Conservation (phyloP, 1,140 invertebrate species). For the Lamellibrachia luymesi region DNA sequence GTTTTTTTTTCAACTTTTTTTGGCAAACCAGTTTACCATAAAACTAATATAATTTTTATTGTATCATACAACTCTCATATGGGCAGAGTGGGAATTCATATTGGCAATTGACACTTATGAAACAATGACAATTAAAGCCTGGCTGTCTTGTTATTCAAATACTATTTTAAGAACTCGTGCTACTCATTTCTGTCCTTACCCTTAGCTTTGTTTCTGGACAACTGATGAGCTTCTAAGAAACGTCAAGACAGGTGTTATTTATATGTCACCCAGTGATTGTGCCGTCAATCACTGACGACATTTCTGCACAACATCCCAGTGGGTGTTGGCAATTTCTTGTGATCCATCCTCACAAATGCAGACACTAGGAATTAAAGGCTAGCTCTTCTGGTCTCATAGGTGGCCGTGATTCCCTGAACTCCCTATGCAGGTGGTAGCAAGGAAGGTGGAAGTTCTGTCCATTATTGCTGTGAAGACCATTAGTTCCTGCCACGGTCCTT, state of each 20-base stretch:
- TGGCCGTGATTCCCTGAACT: background rate
- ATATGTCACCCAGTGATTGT: background rate
- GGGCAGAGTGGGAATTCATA: background rate
- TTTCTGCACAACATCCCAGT: background rate
- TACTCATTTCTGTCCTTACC: background rate
- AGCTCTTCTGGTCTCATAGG: background rate
- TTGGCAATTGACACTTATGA: background rate
- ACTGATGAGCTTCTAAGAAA: background rate
- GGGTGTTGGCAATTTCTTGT: background rate
- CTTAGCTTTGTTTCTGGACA: background rate
- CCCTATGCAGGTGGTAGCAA: background rate
- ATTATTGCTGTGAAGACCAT: background rate
- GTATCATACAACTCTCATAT: background rate
- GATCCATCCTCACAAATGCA: background rate
- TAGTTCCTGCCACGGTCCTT: background rate
- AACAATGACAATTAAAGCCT: background rate
- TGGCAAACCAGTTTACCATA: background rate
- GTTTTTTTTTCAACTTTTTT: background rate
- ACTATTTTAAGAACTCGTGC: background rate
- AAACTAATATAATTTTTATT: background rate
- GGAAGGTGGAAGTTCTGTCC: background rate
- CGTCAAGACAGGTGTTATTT: background rate
- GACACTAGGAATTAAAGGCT: background rate
- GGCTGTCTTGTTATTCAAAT: background rate
- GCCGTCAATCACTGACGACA: background rate